Percentiles rank a stretch among this genome's conserved stretches.
These are phyloP conservation scores for Gambelia wislizenii DNA, from an alignment of 2,797 vertebrate species.

Conservation along the genomic window DNA sequence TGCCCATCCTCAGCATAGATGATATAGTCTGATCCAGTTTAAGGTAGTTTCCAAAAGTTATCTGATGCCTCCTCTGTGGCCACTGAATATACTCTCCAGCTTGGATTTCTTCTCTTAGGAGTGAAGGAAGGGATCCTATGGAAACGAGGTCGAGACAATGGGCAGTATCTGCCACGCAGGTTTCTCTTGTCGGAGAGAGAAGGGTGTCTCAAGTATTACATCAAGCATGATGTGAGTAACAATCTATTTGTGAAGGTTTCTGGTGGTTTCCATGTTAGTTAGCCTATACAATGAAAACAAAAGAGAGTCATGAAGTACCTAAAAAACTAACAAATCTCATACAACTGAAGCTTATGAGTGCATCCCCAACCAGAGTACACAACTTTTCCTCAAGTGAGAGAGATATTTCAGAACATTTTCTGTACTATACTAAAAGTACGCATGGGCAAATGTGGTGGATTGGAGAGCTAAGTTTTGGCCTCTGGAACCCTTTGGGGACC, in stretches of 20 bases:
- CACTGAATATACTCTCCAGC: not conserved
- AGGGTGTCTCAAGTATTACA: conserved; percentile 90
- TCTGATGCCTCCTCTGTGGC: not conserved
- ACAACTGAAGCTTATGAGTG: not conserved
- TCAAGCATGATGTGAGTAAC: conserved; percentile 88
- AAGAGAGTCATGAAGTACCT: not conserved
- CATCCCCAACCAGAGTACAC: not conserved
- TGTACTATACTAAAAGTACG: too few relatives aligned
- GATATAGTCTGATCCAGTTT: not conserved
- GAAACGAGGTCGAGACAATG: conserved; percentile 90
- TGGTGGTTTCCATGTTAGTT: not conserved
- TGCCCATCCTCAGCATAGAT: not conserved
- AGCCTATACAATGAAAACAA: not conserved
- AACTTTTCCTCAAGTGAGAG: not conserved
- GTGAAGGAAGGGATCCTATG: conserved; percentile 85
- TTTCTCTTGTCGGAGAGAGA: conserved; percentile 89
- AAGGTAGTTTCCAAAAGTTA: not conserved
- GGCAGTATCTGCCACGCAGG: conserved; percentile 87
- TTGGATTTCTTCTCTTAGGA: conserved; percentile 75
- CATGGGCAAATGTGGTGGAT: too few relatives aligned
- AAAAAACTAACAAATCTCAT: not conserved
- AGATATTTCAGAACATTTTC: not conserved
- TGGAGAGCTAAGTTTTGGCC: too few relatives aligned
- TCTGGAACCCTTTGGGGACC: too few relatives aligned
- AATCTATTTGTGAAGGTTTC: not conserved